Evolutionary conservation across 2,797 vertebrate species (phyloP).

Genomic region (Coregonus suidteri): DNA sequence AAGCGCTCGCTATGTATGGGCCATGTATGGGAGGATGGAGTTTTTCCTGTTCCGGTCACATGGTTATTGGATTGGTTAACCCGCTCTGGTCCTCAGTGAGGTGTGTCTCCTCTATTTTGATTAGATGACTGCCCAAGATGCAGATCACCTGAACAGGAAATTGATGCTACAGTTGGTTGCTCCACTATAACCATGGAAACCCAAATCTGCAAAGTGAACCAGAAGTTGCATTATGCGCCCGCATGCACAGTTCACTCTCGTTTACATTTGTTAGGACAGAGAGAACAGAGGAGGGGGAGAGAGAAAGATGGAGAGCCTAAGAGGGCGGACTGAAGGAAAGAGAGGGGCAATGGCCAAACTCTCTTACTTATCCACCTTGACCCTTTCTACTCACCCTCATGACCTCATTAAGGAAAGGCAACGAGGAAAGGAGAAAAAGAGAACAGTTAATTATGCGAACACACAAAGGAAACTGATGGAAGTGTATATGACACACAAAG

Average conservation of each 20-base stretch:
- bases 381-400: not conserved
- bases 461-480: not conserved
- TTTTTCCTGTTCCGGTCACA: no score
- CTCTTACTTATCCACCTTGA: not conserved
- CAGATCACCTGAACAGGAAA: conserved; percentile 1
- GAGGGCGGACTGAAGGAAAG: conserved; percentile 7
- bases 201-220: not conserved
- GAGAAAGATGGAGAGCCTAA: not conserved
- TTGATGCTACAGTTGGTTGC: not conserved
- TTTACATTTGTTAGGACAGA: not conserved
- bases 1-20: not conserved
- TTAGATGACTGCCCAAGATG: not conserved
- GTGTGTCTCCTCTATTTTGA: conserved; percentile 11
- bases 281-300: not conserved
- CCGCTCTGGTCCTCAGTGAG: not conserved
- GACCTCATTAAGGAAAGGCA: no score
- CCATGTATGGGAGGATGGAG: no score
- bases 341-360: not conserved
- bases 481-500: not conserved
- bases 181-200: conserved; percentile 1
- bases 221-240: not conserved
- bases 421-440: not conserved
- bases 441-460: not conserved
- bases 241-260: not conserved
- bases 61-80: no score